phyloP scores from a whole-genome alignment of 2,888 invertebrate species.

The Clanis bilineata region DNA sequence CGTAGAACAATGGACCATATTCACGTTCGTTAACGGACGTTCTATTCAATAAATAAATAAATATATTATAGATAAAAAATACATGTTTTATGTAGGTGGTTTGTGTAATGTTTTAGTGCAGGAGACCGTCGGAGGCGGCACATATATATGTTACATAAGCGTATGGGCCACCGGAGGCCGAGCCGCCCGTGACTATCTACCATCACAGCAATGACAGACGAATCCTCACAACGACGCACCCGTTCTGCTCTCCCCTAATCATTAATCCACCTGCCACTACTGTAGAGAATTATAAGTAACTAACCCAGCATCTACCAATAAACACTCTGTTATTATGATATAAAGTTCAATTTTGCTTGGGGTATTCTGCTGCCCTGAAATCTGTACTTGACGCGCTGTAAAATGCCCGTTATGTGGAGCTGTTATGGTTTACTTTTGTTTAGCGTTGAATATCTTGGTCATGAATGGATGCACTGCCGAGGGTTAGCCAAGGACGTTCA shows the following conservation, averaged over 20 bases:
- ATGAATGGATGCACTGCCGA: conserved; percentile 45
- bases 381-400: background rate
- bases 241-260: conserved; percentile 48
- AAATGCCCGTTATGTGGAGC: background rate
- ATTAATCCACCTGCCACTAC: conserved; percentile 36
- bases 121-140: too few species aligned
- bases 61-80: too few species aligned
- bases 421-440: background rate
- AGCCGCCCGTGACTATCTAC: too few species aligned
- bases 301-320: background rate
- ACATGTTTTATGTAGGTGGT: too few species aligned
- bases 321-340: conserved; percentile 27
- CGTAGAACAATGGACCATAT: too few species aligned
- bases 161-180: too few species aligned
- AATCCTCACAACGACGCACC: conserved; percentile 41
- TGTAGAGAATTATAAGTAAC: conserved; percentile 27
- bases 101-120: too few species aligned
- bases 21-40: too few species aligned
- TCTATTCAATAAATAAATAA: too few species aligned
- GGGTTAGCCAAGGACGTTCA: conserved; percentile 73
- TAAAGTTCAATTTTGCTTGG: conserved; percentile 36
- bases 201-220: conserved; percentile 28
- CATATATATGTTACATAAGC: too few species aligned
- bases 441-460: conserved; percentile 26
- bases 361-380: background rate